A percentile compares a stretch with the other conserved stretches of the same genome.
phyloP scores from a whole-genome alignment of 2,888 invertebrate genomes.

The Actias luna region DNA sequence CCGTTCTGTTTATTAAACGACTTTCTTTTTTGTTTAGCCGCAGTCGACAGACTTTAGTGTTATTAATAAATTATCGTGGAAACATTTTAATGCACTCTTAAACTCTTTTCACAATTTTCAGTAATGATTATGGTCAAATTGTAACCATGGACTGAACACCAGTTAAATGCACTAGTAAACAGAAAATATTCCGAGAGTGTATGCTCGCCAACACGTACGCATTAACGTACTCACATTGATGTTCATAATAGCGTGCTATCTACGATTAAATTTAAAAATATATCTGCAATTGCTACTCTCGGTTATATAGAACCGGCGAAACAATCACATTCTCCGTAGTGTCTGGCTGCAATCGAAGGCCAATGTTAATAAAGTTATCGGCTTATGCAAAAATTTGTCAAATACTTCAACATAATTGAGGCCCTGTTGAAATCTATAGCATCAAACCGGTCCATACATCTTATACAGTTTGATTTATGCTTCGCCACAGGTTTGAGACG shows the following conservation, averaged over 20 bases:
- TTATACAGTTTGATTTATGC: slow-evolving; percentile 26
- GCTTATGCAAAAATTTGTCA: slow-evolving; percentile 15
- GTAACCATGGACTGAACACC: no score
- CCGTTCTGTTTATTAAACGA: no score
- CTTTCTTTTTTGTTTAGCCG: no score
- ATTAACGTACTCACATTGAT: not conserved
- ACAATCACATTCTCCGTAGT: not conserved
- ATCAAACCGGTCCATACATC: slow-evolving; percentile 51
- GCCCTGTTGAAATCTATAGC: slow-evolving; percentile 45
- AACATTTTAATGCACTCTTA: no score
- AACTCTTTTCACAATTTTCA: no score
- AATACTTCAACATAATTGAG: slow-evolving; percentile 38
- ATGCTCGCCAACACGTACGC: not conserved
- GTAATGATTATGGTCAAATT: no score
- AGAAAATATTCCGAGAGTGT: not conserved
- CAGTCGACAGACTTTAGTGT: no score
- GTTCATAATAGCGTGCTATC: not conserved
- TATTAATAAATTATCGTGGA: no score
- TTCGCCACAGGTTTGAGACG: slow-evolving; percentile 34
- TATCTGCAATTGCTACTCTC: not conserved
- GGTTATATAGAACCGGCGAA: not conserved
- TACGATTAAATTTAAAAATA: not conserved
- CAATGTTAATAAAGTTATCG: slow-evolving; percentile 1
- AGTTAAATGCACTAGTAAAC: not conserved
- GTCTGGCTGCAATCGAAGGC: slow-evolving; percentile 3